A percentile compares a stretch with the other conserved stretches of the same genome.
Evolutionary conservation across 2,888 invertebrate genomes (phyloP).

Genomic region (Cerceris rybyensis): DNA sequence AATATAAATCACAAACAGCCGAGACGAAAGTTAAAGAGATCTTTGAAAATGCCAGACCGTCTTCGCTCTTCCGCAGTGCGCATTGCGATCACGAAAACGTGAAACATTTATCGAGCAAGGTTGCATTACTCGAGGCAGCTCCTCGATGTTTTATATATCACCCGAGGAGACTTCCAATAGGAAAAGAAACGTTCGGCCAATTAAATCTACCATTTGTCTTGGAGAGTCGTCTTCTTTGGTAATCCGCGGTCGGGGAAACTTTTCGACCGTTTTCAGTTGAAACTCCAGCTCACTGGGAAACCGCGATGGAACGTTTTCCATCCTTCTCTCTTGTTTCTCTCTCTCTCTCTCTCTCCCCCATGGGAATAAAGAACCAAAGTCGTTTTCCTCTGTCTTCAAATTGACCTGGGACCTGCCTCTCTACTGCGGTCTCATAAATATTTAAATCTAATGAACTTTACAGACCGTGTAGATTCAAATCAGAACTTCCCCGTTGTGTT

Average conservation of each 20-base stretch:
- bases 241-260: constrained; percentile 45
- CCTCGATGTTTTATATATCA: constrained; percentile 28
- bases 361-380: constrained; percentile 70
- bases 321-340: constrained; percentile 6
- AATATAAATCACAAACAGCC: too few species aligned
- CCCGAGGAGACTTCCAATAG: constrained; percentile 29
- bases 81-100: background rate
- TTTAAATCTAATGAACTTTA: constrained; percentile 77
- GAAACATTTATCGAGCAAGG: background rate
- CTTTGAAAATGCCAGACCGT: too few species aligned
- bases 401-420: constrained; percentile 67
- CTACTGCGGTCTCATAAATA: constrained; percentile 73
- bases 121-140: background rate
- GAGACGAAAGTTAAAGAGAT: too few species aligned
- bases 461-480: constrained; percentile 72
- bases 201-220: constrained; percentile 65
- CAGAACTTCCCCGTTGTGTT: constrained; percentile 52
- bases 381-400: constrained; percentile 70
- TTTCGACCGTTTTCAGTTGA: constrained; percentile 34
- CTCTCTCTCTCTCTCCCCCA: constrained; percentile 26
- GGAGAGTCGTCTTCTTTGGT: constrained; percentile 30
- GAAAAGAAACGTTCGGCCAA: constrained; percentile 49
- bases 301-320: background rate
- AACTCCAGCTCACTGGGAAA: constrained; percentile 19
- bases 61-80: background rate